A percentile compares a stretch with the other conserved stretches of the same genome.
These are phyloP conservation scores for Tachina fera DNA, from an alignment of 2,888 invertebrate species.

Conservation along the genomic window DNA sequence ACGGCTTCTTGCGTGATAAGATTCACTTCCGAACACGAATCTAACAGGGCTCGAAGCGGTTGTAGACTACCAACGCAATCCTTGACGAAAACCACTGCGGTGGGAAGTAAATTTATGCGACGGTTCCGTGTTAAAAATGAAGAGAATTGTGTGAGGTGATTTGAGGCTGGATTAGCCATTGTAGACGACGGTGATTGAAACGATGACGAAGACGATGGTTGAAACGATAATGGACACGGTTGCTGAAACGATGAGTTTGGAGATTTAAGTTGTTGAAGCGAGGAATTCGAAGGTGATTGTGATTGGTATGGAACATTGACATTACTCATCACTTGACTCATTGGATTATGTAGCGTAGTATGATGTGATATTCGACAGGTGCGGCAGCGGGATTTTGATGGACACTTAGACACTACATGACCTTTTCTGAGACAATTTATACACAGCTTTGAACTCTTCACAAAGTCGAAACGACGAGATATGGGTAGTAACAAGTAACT, in stretches of 20 bases:
- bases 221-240: neutral
- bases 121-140: neutral
- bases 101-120: constrained; percentile 19
- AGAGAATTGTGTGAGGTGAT: neutral
- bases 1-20: constrained; percentile 60
- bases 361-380: constrained; percentile 29
- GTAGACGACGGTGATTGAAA: neutral
- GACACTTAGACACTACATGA: constrained; percentile 23
- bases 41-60: constrained; percentile 37
- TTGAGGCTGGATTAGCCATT: constrained; percentile 5
- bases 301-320: too few species aligned
- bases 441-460: neutral
- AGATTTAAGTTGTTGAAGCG: neutral
- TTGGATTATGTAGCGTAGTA: constrained; percentile 19
- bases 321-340: too few species aligned
- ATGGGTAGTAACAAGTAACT: constrained; percentile 10
- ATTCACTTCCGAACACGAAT: constrained; percentile 42
- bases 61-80: constrained; percentile 40
- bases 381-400: constrained; percentile 28
- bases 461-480: constrained; percentile 8
- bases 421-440: constrained; percentile 43
- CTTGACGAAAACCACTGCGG: constrained; percentile 40
- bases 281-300: neutral
- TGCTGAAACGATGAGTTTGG: neutral
- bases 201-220: neutral